A percentile compares a stretch with the other conserved stretches of the same genome.
Evolutionary conservation across 2,113 vertebrate genomes (phyloP).

Genomic region (Salvelinus fontinalis): DNA sequence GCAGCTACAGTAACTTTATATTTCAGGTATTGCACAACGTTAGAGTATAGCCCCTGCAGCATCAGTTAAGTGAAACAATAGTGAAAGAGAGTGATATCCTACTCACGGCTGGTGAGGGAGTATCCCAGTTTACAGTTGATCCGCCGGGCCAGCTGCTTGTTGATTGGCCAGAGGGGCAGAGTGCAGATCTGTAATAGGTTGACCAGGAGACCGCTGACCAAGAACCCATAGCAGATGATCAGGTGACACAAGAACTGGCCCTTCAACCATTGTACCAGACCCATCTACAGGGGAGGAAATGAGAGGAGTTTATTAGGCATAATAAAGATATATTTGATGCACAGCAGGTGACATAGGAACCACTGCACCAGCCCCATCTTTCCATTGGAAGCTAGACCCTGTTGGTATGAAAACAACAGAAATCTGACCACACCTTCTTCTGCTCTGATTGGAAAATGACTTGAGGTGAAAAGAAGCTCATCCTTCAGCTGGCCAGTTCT

Average conservation of each 20-base stretch:
- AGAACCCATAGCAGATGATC: constrained; percentile 91
- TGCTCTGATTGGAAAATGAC: no score
- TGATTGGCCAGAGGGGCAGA: constrained; percentile 85
- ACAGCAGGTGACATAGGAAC: constrained; percentile 84
- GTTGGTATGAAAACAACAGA: neutral
- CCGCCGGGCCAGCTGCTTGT: constrained; percentile 87
- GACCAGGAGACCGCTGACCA: constrained; percentile 87
- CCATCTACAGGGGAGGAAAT: constrained; percentile 71
- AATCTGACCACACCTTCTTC: no score
- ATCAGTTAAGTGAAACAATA: no score
- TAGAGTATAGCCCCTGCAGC: neutral
- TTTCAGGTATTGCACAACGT: neutral
- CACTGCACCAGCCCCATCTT: constrained; percentile 64
- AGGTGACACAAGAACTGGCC: constrained; percentile 91
- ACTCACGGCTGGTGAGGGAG: constrained; percentile 91
- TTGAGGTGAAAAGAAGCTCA: no score
- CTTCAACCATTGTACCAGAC: constrained; percentile 83
- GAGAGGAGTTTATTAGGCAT: neutral
- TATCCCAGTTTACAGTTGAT: constrained; percentile 92
- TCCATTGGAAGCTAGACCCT: neutral
- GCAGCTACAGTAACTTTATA: neutral
- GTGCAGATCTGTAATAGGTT: constrained; percentile 90
- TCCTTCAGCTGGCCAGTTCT: no score
- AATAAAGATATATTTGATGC: constrained; percentile 80
- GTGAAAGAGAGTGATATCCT: neutral